phyloP scores from a whole-genome alignment of 2,797 vertebrate species.

The Spondyliosoma cantharus region DNA sequence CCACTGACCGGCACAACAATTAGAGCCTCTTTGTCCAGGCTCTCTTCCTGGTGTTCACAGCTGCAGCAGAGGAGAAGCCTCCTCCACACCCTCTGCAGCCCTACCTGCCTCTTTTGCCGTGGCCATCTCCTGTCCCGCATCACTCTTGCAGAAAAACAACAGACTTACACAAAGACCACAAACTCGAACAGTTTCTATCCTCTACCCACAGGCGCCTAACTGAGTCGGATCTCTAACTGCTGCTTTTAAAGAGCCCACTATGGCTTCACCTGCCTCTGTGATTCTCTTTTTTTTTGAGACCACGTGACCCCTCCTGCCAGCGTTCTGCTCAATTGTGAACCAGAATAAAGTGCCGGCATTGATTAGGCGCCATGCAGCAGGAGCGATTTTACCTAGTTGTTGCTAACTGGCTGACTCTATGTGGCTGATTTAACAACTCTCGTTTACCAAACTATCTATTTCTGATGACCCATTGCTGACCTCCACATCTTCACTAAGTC shows the following conservation, averaged over 20 bases:
- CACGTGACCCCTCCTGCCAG: constrained; percentile 38
- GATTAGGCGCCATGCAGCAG: constrained; percentile 46
- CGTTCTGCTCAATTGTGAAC: constrained; percentile 55
- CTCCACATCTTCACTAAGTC: background rate
- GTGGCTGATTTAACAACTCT: background rate
- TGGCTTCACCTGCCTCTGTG: constrained; percentile 66
- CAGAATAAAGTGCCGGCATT: constrained; percentile 65
- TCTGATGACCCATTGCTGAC: constrained; percentile 1
- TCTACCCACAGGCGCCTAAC: constrained; percentile 13
- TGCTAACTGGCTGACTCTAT: constrained; percentile 20
- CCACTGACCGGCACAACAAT: constrained; percentile 78
- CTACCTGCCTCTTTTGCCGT: constrained; percentile 29
- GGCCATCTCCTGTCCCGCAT: constrained; percentile 59
- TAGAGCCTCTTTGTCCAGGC: constrained; percentile 70
- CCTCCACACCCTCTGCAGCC: constrained; percentile 45
- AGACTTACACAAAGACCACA: background rate
- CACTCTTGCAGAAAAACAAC: constrained; percentile 1
- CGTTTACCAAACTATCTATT: background rate
- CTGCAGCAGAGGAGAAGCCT: constrained; percentile 52
- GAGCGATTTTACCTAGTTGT: constrained; percentile 56
- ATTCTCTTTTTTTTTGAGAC: constrained; percentile 19
- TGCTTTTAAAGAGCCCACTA: constrained; percentile 43
- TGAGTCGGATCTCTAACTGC: constrained; percentile 12
- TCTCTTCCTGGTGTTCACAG: constrained; percentile 34
- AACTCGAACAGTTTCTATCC: background rate